Evolutionary conservation across 2,888 invertebrate species (phyloP).

Genomic region (Uropetala carovei): DNA sequence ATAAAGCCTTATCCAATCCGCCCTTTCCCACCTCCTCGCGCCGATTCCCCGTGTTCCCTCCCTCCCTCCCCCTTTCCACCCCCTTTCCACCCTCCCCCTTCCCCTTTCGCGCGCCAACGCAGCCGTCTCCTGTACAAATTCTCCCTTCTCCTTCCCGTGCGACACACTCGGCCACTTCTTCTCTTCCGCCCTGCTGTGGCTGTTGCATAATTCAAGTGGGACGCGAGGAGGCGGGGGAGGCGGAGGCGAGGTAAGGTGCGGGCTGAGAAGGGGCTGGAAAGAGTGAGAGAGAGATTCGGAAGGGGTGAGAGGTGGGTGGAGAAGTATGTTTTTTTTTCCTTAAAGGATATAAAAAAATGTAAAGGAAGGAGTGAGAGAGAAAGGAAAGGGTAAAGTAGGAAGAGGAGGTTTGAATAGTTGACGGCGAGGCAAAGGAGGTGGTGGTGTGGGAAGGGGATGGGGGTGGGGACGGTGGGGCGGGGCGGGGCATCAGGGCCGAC

Average conservation of each 20-base stretch:
- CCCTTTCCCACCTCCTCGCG: not conserved
- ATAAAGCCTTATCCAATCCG: not conserved
- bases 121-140: constrained; percentile 37
- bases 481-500: not conserved
- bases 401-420: constrained; percentile 19
- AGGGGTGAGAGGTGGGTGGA: not conserved
- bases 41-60: not conserved
- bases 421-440: not conserved
- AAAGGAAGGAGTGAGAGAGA: not conserved
- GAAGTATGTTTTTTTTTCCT: constrained; percentile 42
- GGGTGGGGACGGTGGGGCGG: not conserved
- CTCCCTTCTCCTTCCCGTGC: constrained; percentile 11
- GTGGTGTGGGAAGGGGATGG: not conserved
- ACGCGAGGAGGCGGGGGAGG: not conserved
- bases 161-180: constrained; percentile 49
- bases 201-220: constrained; percentile 56
- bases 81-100: not conserved
- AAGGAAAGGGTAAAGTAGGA: constrained; percentile 36
- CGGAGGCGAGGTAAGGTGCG: not conserved
- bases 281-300: no score
- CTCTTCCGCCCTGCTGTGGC: constrained; percentile 46
- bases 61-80: not conserved
- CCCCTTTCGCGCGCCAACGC: not conserved
- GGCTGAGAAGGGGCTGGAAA: not conserved
- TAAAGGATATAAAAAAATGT: not conserved